Percentiles rank a stretch among this genome's conserved stretches.
Conservation (phyloP, 2,113 vertebrate species). For the Macquaria australasica region DNA sequence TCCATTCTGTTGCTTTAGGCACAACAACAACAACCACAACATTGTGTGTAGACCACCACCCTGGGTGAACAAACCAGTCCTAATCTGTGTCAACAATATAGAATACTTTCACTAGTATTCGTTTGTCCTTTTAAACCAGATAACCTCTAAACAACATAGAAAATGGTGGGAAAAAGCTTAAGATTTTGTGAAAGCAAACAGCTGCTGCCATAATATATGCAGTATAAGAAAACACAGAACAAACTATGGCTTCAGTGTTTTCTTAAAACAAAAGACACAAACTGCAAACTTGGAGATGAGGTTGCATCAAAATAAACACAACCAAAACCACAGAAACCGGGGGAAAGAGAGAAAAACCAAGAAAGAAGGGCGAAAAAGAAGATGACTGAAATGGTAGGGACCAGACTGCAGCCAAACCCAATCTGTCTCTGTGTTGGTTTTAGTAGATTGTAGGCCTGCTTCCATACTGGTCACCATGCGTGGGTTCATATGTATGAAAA, state of each 20-base stretch:
- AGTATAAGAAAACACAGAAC: slow-evolving; percentile 33
- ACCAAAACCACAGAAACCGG: slow-evolving; percentile 57
- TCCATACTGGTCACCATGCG: slow-evolving; percentile 64
- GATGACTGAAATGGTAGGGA: slow-evolving; percentile 40
- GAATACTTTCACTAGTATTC: slow-evolving; percentile 24
- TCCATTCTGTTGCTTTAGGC: slow-evolving; percentile 62
- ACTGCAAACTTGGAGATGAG: slow-evolving; percentile 53
- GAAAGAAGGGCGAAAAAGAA: slow-evolving; percentile 48
- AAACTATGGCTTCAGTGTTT: slow-evolving; percentile 64
- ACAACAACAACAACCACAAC: slow-evolving; percentile 52
- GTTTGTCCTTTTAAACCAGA: slow-evolving; percentile 44
- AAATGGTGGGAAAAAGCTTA: background rate
- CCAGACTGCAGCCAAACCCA: slow-evolving; percentile 53
- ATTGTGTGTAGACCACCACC: slow-evolving; percentile 54
- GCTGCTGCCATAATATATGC: slow-evolving; percentile 17
- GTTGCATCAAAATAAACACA: slow-evolving; percentile 61
- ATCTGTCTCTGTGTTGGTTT: slow-evolving; percentile 68
- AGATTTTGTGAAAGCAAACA: slow-evolving; percentile 43
- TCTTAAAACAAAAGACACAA: slow-evolving; percentile 59
- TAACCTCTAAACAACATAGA: slow-evolving; percentile 53
- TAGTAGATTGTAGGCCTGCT: slow-evolving; percentile 71
- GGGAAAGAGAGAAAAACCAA: slow-evolving; percentile 41
- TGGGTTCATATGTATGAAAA: slow-evolving; percentile 63
- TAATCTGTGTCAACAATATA: slow-evolving; percentile 46
- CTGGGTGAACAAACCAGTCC: slow-evolving; percentile 50